Percentiles rank a stretch among this genome's conserved stretches.
These are phyloP conservation scores for Xyliphius kryptos DNA, from an alignment of 2,113 vertebrate species.

Conservation along the genomic window DNA sequence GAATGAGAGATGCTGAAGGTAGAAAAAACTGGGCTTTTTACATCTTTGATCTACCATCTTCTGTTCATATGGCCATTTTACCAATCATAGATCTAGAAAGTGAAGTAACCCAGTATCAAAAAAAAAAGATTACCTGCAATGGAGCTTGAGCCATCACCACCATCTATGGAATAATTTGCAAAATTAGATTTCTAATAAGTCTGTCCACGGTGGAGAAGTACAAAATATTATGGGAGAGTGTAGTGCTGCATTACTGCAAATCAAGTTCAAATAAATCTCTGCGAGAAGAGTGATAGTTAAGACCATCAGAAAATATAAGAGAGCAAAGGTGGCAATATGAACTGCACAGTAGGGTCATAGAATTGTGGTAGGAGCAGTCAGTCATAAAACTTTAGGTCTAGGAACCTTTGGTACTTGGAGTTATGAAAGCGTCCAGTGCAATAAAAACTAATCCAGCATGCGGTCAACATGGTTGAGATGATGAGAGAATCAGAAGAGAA, in stretches of 20 bases:
- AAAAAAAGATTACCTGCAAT: constrained; percentile 10
- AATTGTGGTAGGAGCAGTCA: constrained; percentile 12
- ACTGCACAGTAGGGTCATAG: background rate
- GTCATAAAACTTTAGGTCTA: background rate
- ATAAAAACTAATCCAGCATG: background rate
- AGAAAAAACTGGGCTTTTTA: too few species aligned
- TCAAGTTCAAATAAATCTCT: background rate
- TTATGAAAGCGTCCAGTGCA: background rate
- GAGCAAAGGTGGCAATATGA: background rate
- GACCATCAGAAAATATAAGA: constrained; percentile 2
- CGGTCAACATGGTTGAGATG: background rate
- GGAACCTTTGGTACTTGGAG: background rate
- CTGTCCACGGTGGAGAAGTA: constrained; percentile 24
- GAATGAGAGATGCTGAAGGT: too few species aligned
- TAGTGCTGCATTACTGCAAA: constrained; percentile 12
- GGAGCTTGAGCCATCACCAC: constrained; percentile 11
- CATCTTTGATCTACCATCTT: too few species aligned
- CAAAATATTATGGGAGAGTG: constrained; percentile 9
- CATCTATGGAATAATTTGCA: constrained; percentile 17
- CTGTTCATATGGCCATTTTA: too few species aligned
- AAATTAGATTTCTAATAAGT: constrained; percentile 23
- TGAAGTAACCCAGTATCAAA: constrained; percentile 1
- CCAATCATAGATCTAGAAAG: constrained; percentile 20
- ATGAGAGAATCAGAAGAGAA: too few species aligned
- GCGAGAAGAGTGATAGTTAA: background rate